Percentiles rank a stretch among this genome's conserved stretches.
Conservation (phyloP, 2,888 invertebrate species). For the Mythimna vitellina region DNA sequence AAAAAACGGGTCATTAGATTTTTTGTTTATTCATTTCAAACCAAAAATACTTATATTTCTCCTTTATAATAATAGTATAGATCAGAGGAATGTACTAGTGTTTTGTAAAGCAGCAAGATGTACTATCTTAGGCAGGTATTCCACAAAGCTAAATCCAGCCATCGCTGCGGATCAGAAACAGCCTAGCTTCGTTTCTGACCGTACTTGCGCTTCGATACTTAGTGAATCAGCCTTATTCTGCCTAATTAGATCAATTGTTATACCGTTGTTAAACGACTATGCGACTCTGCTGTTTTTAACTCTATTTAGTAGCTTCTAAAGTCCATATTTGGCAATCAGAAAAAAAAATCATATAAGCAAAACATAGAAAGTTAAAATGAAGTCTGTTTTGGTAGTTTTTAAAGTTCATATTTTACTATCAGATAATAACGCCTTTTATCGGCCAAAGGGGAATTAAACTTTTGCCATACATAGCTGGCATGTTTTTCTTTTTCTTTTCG, state of each 20-base stretch:
- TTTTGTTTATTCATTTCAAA: too few species aligned
- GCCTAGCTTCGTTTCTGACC: slow-evolving; percentile 49
- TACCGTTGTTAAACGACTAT: slow-evolving; percentile 29
- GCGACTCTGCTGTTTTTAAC: slow-evolving; percentile 41
- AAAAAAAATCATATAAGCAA: not conserved
- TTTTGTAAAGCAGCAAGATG: too few species aligned
- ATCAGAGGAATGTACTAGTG: too few species aligned
- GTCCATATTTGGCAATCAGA: not conserved
- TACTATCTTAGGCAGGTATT: not conserved
- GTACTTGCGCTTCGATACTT: slow-evolving; percentile 49
- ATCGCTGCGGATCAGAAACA: slow-evolving; percentile 31
- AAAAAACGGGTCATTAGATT: too few species aligned
- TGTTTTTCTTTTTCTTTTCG: too few species aligned
- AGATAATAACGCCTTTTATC: too few species aligned
- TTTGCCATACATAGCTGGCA: too few species aligned
- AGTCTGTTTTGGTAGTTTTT: not conserved
- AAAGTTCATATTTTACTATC: not conserved
- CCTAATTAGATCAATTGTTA: slow-evolving; percentile 34
- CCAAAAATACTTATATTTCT: too few species aligned
- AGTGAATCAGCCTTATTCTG: slow-evolving; percentile 44
- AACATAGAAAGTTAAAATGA: not conserved
- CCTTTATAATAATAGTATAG: too few species aligned
- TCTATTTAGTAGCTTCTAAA: slow-evolving; percentile 3
- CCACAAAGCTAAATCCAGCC: slow-evolving; percentile 28
- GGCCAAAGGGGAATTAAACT: too few species aligned